Conservation (phyloP, 2,797 vertebrate genomes). For the Dromococcyx pavoninus region DNA sequence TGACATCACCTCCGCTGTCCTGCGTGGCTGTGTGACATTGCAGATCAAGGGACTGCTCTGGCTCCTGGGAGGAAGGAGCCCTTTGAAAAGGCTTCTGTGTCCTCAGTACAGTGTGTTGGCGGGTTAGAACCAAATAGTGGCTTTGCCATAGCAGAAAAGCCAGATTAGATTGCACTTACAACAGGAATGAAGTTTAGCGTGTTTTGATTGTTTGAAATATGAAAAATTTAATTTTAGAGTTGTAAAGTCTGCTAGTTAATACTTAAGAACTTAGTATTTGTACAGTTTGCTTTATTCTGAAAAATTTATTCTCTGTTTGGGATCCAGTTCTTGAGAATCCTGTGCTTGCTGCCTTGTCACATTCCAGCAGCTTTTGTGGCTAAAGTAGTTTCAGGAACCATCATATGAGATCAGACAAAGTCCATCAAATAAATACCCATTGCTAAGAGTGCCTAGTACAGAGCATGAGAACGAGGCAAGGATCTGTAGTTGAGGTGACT, state of each 20-base stretch:
- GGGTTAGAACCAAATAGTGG: background rate
- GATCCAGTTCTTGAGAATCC: background rate
- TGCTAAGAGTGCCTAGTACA: background rate
- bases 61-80: background rate
- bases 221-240: background rate
- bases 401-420: background rate
- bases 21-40: background rate
- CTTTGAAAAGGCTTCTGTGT: background rate
- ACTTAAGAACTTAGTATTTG: background rate
- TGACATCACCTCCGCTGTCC: background rate
- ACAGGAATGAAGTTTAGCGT: background rate
- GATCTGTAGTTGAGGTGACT: background rate
- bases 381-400: background rate
- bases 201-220: slow-evolving; percentile 8
- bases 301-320: background rate
- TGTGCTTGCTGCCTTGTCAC: background rate
- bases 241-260: background rate
- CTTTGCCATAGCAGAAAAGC: background rate
- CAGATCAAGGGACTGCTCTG: background rate
- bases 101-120: background rate
- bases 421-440: background rate
- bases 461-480: background rate
- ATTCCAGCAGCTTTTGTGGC: background rate
- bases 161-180: background rate
- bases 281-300: background rate